Conservation (phyloP, 2,797 vertebrate genomes). For the Odontamblyopus rebecca region DNA sequence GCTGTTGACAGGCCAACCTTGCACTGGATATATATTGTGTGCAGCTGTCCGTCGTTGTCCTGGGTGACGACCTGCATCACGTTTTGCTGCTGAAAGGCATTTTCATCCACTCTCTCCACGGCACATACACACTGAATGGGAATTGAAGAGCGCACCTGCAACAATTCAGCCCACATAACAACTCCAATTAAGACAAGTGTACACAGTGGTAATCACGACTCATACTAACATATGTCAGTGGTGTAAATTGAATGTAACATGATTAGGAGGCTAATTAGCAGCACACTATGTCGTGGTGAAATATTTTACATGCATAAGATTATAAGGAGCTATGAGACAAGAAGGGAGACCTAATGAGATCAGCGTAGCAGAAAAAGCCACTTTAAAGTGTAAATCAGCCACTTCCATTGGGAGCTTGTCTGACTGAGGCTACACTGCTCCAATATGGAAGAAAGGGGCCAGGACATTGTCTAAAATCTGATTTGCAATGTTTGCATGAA, state of each 20-base stretch:
- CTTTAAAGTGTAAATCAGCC: slow-evolving; percentile 80
- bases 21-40: slow-evolving; percentile 90
- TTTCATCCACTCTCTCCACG: slow-evolving; percentile 89
- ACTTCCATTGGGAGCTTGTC: slow-evolving; percentile 54
- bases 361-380: slow-evolving; percentile 46
- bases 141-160: slow-evolving; percentile 80
- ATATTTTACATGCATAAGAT: slow-evolving; percentile 26
- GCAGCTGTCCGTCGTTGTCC: slow-evolving; percentile 74
- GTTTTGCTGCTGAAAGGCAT: slow-evolving; percentile 90
- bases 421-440: slow-evolving; percentile 52
- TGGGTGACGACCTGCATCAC: slow-evolving; percentile 90
- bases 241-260: slow-evolving; percentile 32
- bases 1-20: slow-evolving; percentile 76
- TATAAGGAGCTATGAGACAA: slow-evolving; percentile 10
- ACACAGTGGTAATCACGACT: slow-evolving; percentile 19
- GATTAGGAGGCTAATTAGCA: slow-evolving; percentile 28
- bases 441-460: slow-evolving; percentile 49
- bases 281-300: slow-evolving; percentile 14
- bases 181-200: slow-evolving; percentile 47
- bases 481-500: slow-evolving; percentile 76
- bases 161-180: slow-evolving; percentile 55
- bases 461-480: slow-evolving; percentile 71
- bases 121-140: slow-evolving; percentile 83
- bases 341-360: slow-evolving; percentile 50
- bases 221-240: slow-evolving; percentile 6